Conservation (phyloP, 2,113 vertebrate genomes). For the Laticauda colubrina region DNA sequence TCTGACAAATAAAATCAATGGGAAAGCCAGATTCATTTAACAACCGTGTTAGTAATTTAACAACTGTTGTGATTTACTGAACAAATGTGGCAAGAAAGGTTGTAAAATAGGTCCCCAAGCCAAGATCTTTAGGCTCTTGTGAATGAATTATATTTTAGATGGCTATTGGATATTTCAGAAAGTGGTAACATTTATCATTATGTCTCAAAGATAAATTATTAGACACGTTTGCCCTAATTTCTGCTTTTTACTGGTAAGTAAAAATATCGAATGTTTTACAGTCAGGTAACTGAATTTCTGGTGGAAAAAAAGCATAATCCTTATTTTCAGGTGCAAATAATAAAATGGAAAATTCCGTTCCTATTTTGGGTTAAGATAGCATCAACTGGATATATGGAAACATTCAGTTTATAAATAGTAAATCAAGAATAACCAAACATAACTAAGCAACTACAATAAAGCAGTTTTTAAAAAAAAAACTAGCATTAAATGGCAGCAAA, state of each 20-base stretch:
- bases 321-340: neutral
- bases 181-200: neutral
- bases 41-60: neutral
- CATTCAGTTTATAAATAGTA: neutral
- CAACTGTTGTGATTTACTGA: neutral
- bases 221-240: neutral
- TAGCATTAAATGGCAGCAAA: neutral
- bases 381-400: neutral
- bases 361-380: neutral
- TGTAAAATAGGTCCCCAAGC: too few species aligned
- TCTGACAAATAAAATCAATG: too few species aligned
- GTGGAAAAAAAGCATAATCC: neutral
- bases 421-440: neutral
- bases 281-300: neutral
- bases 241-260: neutral
- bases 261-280: neutral
- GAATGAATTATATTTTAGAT: neutral
- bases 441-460: neutral
- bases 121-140: too few species aligned
- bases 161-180: neutral
- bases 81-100: neutral
- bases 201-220: neutral
- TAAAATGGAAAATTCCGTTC: neutral
- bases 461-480: neutral
- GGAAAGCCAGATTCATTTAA: neutral